These are phyloP conservation scores for Sebastes goodei DNA, from an alignment of 2,797 vertebrate genomes.

Conservation along the genomic window DNA sequence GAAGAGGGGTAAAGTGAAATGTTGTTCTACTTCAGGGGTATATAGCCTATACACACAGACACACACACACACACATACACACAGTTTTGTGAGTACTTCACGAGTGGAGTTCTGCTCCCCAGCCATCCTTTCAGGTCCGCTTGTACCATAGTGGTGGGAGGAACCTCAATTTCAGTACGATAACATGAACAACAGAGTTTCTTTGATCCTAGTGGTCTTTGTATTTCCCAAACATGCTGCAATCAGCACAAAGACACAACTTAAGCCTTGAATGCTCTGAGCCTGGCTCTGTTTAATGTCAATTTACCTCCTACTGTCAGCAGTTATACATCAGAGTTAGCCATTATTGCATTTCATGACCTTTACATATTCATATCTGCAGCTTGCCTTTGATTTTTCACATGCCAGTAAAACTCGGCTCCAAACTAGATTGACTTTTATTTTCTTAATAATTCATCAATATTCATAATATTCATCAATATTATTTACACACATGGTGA, in stretches of 20 bases:
- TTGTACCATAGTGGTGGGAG: slow-evolving; percentile 34
- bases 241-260: slow-evolving; percentile 57
- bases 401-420: background rate
- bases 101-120: slow-evolving; percentile 24
- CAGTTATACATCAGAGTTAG: slow-evolving; percentile 48
- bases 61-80: background rate
- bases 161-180: slow-evolving; percentile 52
- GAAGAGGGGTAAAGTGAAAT: slow-evolving; percentile 65
- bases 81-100: slow-evolving; percentile 17
- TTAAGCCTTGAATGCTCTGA: slow-evolving; percentile 34
- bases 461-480: background rate
- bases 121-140: slow-evolving; percentile 41
- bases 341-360: slow-evolving; percentile 38
- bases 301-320: slow-evolving; percentile 47
- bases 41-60: background rate
- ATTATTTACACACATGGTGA: background rate
- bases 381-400: slow-evolving; percentile 17
- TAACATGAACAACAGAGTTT: slow-evolving; percentile 50
- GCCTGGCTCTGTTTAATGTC: slow-evolving; percentile 56
- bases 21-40: slow-evolving; percentile 53
- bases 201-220: slow-evolving; percentile 67
- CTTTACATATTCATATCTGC: slow-evolving; percentile 23
- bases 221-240: slow-evolving; percentile 53
- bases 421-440: background rate
- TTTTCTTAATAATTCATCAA: background rate